Evolutionary conservation across 1,140 invertebrate genomes (phyloP).

Genomic region (Sarcophaga peregrina): DNA sequence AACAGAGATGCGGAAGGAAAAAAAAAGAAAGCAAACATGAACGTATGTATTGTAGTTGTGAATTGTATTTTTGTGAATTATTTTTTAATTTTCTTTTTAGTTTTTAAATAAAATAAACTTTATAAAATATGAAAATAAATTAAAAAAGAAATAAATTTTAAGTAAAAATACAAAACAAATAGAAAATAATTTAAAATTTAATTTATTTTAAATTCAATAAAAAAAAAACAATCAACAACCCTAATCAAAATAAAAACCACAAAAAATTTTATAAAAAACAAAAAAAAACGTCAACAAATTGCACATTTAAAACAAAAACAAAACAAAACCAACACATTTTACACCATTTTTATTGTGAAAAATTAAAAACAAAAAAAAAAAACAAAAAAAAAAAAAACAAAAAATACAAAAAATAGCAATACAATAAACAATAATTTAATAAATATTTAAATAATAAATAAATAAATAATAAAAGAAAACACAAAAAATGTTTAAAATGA

Average conservation of each 20-base stretch:
- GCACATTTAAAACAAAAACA: conserved; percentile 10
- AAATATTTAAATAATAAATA: conserved; percentile 27
- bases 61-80: conserved; percentile 65
- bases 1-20: not conserved
- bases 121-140: conserved; percentile 35
- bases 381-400: conserved; percentile 6
- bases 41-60: conserved; percentile 63
- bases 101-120: conserved; percentile 34
- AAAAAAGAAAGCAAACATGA: conserved; percentile 38
- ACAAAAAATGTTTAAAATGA: not conserved
- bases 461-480: conserved; percentile 20
- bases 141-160: conserved; percentile 18
- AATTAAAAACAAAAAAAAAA: not conserved
- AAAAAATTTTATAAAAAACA: conserved; percentile 18
- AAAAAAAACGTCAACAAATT: conserved; percentile 16
- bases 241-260: not conserved
- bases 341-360: conserved; percentile 36
- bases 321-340: conserved; percentile 14
- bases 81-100: conserved; percentile 30
- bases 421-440: conserved; percentile 40
- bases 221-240: not conserved
- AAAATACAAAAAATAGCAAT: conserved; percentile 29
- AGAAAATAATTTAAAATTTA: conserved; percentile 4
- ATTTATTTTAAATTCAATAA: conserved; percentile 27
- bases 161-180: conserved; percentile 19